phyloP scores from a whole-genome alignment of 37 sponge, comb jelly and placozoan species.

The Chondrosia reniformis region DNA sequence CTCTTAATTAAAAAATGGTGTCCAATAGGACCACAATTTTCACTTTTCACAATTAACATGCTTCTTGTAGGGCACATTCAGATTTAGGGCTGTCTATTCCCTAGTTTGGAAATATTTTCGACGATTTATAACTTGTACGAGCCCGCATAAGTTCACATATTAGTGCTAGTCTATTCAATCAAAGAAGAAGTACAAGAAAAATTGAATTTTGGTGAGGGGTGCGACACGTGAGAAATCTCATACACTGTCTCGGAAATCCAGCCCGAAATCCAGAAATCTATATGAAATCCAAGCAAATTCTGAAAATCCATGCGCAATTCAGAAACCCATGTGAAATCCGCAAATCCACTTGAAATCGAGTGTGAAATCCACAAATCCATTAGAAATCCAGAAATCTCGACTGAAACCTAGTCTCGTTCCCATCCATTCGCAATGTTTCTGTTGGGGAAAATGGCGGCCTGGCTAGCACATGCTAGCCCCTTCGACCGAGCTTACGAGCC shows the following conservation, averaged over 20 bases:
- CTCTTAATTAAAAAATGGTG: no score
- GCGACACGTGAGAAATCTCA: slow-evolving; percentile 7
- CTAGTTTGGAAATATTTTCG: no score
- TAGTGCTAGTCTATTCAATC: no score
- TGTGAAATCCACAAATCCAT: background rate
- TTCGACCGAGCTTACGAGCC: background rate
- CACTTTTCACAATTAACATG: no score
- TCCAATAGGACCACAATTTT: no score
- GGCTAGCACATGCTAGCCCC: background rate
- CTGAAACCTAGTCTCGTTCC: background rate
- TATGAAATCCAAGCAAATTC: background rate
- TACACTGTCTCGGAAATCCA: slow-evolving; percentile 4
- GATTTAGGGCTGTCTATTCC: no score
- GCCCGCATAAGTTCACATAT: no score
- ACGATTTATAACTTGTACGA: no score
- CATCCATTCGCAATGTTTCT: no score
- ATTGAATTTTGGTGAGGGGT: no score
- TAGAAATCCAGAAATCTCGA: background rate
- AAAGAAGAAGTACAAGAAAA: no score
- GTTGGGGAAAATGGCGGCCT: background rate
- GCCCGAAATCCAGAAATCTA: slow-evolving; percentile 5
- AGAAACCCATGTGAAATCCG: background rate
- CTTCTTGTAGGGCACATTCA: no score
- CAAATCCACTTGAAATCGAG: background rate
- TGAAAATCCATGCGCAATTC: background rate